Conservation (phyloP, 2,113 vertebrate species). For the Anseranas semipalmata region DNA sequence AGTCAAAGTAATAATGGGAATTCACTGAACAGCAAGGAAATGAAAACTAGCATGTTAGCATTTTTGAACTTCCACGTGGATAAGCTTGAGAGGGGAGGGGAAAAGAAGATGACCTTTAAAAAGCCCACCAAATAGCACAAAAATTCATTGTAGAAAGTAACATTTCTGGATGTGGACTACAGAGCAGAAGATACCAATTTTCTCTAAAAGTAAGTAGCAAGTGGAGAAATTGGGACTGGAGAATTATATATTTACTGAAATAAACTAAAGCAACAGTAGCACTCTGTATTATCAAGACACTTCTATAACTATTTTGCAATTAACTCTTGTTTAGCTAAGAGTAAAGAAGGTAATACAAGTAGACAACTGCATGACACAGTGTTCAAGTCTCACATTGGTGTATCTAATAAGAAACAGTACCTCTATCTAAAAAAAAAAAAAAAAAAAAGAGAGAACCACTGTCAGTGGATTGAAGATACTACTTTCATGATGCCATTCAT, state of each 20-base stretch:
- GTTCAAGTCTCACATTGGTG: not conserved
- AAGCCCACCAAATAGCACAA: not conserved
- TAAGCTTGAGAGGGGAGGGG: not conserved
- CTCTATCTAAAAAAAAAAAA: not conserved
- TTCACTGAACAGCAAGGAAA: not conserved
- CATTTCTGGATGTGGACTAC: not conserved
- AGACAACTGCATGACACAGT: not conserved
- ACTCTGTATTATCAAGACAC: not conserved
- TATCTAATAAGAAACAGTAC: not conserved
- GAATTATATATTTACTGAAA: not conserved
- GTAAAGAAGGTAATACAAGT: not conserved
- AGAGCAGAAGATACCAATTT: not conserved
- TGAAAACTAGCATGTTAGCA: not conserved
- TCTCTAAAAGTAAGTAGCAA: constrained; percentile 14
- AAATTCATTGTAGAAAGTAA: not conserved
- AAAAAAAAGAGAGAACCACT: no score
- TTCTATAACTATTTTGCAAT: not conserved
- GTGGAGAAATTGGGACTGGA: not conserved
- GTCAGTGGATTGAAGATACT: not conserved
- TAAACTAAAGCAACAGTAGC: not conserved
- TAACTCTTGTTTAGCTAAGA: not conserved
- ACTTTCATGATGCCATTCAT: not conserved
- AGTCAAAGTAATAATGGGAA: not conserved
- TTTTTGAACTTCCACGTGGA: not conserved
- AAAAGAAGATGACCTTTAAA: not conserved